Evolutionary conservation across 2,113 vertebrate species (phyloP).

Genomic region (Perca schrenkii): DNA sequence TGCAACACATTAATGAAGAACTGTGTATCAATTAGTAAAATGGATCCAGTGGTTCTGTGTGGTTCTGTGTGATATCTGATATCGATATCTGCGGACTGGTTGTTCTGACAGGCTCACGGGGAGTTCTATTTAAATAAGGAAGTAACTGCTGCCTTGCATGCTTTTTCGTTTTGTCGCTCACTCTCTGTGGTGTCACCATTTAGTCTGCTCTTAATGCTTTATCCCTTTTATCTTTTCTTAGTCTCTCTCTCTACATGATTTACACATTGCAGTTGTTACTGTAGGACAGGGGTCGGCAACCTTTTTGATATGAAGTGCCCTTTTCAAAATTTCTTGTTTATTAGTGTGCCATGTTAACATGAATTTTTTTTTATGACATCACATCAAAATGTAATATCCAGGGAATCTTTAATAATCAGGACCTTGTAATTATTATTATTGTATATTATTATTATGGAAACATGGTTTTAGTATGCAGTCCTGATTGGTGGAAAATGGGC

Average conservation of each 20-base stretch:
- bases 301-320: no score
- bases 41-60: conserved; percentile 25
- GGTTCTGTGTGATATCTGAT: conserved; percentile 24
- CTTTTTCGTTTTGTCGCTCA: conserved; percentile 14
- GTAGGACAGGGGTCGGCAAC: no score
- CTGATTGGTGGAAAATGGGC: no score
- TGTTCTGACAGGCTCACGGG: conserved; percentile 44
- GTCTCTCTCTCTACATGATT: conserved; percentile 22
- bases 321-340: no score
- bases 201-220: conserved; percentile 23
- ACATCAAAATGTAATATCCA: no score
- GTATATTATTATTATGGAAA: no score
- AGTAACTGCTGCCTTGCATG: conserved; percentile 24
- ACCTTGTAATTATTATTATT: no score
- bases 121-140: conserved; percentile 22
- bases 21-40: conserved; percentile 64
- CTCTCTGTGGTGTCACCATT: conserved; percentile 20
- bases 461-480: no score
- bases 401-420: no score
- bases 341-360: no score
- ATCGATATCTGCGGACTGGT: conserved; percentile 47
- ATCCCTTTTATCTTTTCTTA: conserved; percentile 29
- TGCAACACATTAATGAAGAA: conserved; percentile 56
- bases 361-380: no score
- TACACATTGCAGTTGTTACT: conserved; percentile 40